Evolutionary conservation across 64 coral and sea anemone genomes (phyloP), one percentile per base, ranked within the genome.

Genomic region (Stichodactyla mertensii): DNA sequence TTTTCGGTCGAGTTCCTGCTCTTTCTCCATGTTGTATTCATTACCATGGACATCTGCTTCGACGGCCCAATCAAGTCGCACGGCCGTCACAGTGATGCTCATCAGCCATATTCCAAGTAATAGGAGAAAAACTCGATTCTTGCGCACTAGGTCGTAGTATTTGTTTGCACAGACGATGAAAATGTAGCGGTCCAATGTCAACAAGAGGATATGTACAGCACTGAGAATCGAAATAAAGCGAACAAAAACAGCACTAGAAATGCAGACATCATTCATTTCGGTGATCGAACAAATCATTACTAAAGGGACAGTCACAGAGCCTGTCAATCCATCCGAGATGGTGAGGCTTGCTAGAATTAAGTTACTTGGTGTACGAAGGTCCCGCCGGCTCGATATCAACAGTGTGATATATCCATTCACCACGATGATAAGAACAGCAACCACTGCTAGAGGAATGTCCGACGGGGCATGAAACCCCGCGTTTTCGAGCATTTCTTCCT

Each of bases 341-440:
- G 90, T 83, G 20, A 92, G 80, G 54, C 90, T 92, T 59, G 79
- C 90, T 10, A 92, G 61, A 16, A 92, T 87, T 23, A 83, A 55
- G 78, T 92, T 92, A 52, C 85, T 92, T 69, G 85, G 45, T 11
- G 85, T 83, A 55, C 85, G 59, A 20, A 92, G 36, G 23, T 66
- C 62, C n/a, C 84, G 79, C 13, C 61, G 53, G 6, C 51, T 64
- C 10, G 28, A 61, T 6, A 91, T 91, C 0, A 92, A 84, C 1
- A 83, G 27, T 15, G 80, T 60, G 19, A 92, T 86, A 69, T 54
- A 22, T 6, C 77, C 85, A 83, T 92, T 92, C 7, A 92, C 86
- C 0, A 71, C n/a, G 1, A 92, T 26, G 19, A 92, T 92, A 10
- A 92, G 80, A 6, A 83, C 7, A 59, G 80, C 80, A 10, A 87